Evolutionary conservation across 2,113 vertebrate species (phyloP).

Genomic region (Poeciliopsis prolifica): DNA sequence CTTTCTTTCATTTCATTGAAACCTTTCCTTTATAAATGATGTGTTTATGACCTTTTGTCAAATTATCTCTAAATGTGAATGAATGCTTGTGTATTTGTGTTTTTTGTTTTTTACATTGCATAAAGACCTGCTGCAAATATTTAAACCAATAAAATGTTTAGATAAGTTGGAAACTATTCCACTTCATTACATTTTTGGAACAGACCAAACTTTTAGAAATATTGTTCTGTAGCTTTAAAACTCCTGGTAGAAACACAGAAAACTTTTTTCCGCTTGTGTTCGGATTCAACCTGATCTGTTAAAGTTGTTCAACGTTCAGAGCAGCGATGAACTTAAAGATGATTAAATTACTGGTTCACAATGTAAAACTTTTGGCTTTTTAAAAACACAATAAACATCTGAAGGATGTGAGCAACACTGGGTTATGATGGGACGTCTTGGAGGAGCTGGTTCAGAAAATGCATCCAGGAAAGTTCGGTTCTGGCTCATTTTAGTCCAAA

Average conservation of each 20-base stretch:
- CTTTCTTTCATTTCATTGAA: neutral
- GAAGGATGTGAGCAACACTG: neutral
- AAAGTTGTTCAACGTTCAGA: neutral
- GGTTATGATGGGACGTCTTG: neutral
- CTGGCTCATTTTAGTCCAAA: too few species aligned
- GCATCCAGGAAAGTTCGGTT: too few species aligned
- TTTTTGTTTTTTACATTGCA: neutral
- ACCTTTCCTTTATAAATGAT: neutral
- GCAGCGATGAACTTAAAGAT: neutral
- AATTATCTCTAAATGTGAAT: neutral
- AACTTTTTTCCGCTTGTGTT: too few species aligned
- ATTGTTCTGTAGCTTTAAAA: neutral
- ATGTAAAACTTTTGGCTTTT: conserved; percentile 1
- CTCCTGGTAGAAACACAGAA: neutral
- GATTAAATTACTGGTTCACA: conserved; percentile 1
- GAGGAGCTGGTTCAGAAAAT: neutral
- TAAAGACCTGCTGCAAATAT: neutral
- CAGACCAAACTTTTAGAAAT: neutral
- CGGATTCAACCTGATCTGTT: neutral
- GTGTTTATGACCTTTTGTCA: neutral
- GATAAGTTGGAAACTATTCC: neutral
- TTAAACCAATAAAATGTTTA: neutral
- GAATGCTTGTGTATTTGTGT: neutral
- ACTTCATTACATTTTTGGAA: neutral
- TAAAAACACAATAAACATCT: conserved; percentile 13